Conservation (phyloP, 2,113 vertebrate genomes). For the Collichthys lucidus region DNA sequence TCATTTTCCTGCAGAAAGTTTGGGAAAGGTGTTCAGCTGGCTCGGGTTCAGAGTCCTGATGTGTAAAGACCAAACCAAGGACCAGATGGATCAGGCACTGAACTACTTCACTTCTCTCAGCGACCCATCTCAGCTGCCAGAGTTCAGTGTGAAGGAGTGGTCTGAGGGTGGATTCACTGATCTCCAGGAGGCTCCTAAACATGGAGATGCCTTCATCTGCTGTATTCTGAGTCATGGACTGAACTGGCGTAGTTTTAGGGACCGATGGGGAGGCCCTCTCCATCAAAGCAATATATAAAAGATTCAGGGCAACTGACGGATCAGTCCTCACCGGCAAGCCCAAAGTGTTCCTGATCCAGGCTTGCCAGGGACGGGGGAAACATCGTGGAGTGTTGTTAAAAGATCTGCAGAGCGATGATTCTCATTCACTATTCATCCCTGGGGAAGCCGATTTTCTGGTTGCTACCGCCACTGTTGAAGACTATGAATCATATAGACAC, state of each 20-base stretch:
- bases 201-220: conserved; percentile 90
- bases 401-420: conserved; percentile 48
- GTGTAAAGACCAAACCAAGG: conserved; percentile 75
- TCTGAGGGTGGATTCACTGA: neutral
- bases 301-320: conserved; percentile 82
- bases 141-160: conserved; percentile 65
- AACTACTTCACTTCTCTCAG: conserved; percentile 17
- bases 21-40: conserved; percentile 82
- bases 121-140: conserved; percentile 13
- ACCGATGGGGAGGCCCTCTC: conserved; percentile 74
- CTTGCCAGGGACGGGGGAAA: conserved; percentile 85
- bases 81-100: conserved; percentile 77
- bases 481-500: conserved; percentile 76
- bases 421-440: conserved; percentile 61
- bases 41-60: conserved; percentile 84
- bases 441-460: conserved; percentile 88
- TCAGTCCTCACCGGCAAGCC: conserved; percentile 85
- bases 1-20: conserved; percentile 77
- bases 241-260: conserved; percentile 81
- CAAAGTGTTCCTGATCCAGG: conserved; percentile 94
- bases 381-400: conserved; percentile 57
- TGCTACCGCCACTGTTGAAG: conserved; percentile 87
- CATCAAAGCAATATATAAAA: conserved; percentile 81
- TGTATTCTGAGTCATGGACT: conserved; percentile 91
- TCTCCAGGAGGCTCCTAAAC: conserved; percentile 47